Evolutionary conservation across 2,888 invertebrate genomes (phyloP).

Genomic region (Galerucella nymphaeae): DNA sequence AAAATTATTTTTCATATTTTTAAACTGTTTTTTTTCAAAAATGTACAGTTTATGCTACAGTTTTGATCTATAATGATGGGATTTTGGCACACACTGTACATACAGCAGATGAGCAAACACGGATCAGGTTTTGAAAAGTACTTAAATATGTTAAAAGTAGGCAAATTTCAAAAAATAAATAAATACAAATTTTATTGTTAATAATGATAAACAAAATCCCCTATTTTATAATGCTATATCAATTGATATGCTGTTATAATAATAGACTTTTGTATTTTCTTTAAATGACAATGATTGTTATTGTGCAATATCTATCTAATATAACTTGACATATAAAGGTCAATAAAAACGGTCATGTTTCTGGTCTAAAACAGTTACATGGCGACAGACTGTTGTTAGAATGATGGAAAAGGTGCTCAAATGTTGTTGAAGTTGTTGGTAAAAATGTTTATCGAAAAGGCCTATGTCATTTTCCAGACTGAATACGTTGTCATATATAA

Average conservation of each 20-base stretch:
- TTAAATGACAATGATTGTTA: neutral
- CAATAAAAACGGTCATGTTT: neutral
- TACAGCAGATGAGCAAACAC: too few relatives aligned
- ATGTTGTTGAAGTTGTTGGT: slow-evolving; percentile 41
- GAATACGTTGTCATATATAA: slow-evolving; percentile 36
- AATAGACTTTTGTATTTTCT: slow-evolving; percentile 3
- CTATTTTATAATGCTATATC: neutral
- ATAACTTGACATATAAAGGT: neutral
- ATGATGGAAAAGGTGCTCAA: slow-evolving; percentile 41
- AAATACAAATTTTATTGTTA: too few relatives aligned
- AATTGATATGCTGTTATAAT: neutral
- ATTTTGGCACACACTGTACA: neutral
- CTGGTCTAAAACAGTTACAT: slow-evolving; percentile 5
- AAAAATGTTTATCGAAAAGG: slow-evolving; percentile 37
- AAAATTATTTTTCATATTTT: neutral
- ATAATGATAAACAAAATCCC: too few relatives aligned
- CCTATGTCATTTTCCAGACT: slow-evolving; percentile 41
- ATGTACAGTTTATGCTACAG: neutral
- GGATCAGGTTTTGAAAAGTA: too few relatives aligned
- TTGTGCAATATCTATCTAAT: neutral
- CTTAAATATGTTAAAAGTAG: too few relatives aligned
- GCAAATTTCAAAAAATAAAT: too few relatives aligned
- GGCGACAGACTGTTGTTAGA: slow-evolving; percentile 34
- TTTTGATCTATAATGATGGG: neutral
- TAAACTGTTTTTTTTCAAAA: neutral